Evolutionary conservation across 2,888 invertebrate species (phyloP), one percentile per base, ranked within the genome.

Genomic region (Hydrotaea cyrtoneurina): DNA sequence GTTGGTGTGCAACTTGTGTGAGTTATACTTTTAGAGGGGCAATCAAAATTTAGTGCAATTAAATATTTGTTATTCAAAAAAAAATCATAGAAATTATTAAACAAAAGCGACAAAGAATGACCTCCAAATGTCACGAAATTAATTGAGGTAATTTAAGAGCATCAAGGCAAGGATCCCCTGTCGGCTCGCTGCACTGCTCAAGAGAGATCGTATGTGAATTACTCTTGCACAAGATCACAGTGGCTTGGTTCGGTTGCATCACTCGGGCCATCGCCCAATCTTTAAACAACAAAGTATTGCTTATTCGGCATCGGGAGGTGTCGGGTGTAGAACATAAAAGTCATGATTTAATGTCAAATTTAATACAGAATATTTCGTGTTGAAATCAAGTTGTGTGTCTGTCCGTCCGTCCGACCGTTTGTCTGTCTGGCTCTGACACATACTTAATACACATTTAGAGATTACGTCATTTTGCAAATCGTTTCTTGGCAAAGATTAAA

Each of bases 381-480:
- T 69, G 21, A 69, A 69, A 69, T 69, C 69, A 69, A 46, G 46
- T 46, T 13, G 69, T 17, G 5, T 69, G 43, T 21, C 23, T 21
- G 21, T 69, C 46, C 21, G 43, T 62, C 19, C 17, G 8, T 21
- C 23, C 5, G 11, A 21, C 69, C n/a, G n/a, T n/a, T n/a, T 43
- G 43, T 62, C 19, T 53, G 8, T 21, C 23, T 21, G 11, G 43
- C 69, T 69, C 43, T 26, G 15, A 59, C 15, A 26, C 59, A 55
- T 5, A 59, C 50, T 50, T 50, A 50, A 50, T 50, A n/a, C 13
- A 84, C 26, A 50, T 79, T 77, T 74, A 85, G 79, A 79, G 73
- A 82, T 85, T 85, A 77, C 85, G 85, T 85, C 85, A 85, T 85
- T 66, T 72, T 11, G 23, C 69, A 69, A 69, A 69, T 23, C 23